Evolutionary conservation across 2,113 vertebrate species (phyloP), one percentile per base, ranked within the genome.

Genomic region (Lasiurus cinereus): DNA sequence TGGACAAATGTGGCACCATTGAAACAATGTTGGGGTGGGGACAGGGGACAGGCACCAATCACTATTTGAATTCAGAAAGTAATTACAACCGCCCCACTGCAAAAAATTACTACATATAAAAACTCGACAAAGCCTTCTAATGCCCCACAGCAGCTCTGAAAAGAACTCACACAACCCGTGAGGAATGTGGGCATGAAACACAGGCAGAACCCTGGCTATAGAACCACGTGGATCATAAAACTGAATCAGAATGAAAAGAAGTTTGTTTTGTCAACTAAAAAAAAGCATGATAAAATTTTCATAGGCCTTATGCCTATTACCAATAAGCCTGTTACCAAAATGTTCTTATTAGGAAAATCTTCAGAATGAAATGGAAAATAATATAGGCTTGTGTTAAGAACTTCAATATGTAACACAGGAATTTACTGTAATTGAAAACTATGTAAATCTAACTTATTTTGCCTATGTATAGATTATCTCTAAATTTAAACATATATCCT

Each of bases 181-280:
- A 46, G 18, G 19, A 48, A 12, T 3, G 15, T 22, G 80, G 15
- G 0, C 52, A 48, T 9, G 33, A 24, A 24, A 54, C 29, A 9
- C 14, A 27, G 16, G 12, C 22, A 79, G 18, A 14, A 27, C 29
- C 13, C 74, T 76, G n/a, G 3, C 12, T 2, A 0, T 0, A 1
- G 1, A 6, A 4, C 27, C 16, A 0, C 29, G 12, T 22, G 31
- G 29, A 1, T 46, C 77, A 24, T 15, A 33, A 73, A 78, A 59
- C n/a, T 3, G 13, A 83, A 39, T 43, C 66, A 5, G 9, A 33
- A 7, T 31, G n/a, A 12, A 19, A n/a, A 74, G 39, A 43, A 52
- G 27, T 43, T 54, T 36, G 18, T 24, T 48, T 88, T 7, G 56
- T 62, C 18, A 36, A 33, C 33, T 24, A 56, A 64, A 70, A 31